Evolutionary conservation across 2,113 vertebrate species (phyloP).

Genomic region (Gnathochromis pfefferi): DNA sequence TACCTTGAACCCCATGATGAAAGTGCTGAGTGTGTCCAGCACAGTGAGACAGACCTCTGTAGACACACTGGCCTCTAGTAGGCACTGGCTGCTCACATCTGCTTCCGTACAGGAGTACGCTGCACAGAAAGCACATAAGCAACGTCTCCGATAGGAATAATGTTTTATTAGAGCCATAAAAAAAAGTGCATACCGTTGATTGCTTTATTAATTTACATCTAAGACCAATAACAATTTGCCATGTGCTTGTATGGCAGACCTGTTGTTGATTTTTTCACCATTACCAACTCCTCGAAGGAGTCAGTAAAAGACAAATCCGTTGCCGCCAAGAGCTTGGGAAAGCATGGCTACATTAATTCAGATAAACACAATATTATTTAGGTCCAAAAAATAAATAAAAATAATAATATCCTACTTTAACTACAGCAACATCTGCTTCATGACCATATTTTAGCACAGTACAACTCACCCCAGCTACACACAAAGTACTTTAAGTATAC

Average conservation of each 20-base stretch:
- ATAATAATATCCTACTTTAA: background rate
- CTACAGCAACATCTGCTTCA: background rate
- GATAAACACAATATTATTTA: background rate
- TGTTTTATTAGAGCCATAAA: background rate
- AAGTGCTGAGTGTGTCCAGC: slow-evolving; percentile 88
- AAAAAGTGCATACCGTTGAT: background rate
- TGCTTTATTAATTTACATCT: background rate
- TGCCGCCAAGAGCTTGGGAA: background rate
- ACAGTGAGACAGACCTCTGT: slow-evolving; percentile 95
- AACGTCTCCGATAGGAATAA: background rate
- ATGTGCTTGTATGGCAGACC: background rate
- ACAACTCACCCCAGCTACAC: background rate
- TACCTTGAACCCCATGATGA: slow-evolving; percentile 96
- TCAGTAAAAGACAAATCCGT: background rate
- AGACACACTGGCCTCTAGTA: slow-evolving; percentile 91
- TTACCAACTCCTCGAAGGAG: background rate
- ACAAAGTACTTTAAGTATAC: background rate
- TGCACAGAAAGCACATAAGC: slow-evolving; percentile 50
- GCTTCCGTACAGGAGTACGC: slow-evolving; percentile 88
- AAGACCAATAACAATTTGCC: background rate
- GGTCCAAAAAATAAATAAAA: background rate
- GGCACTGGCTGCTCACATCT: slow-evolving; percentile 85
- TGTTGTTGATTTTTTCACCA: background rate
- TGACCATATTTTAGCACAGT: background rate
- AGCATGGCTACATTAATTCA: background rate